A percentile compares a stretch with the other conserved stretches of the same genome.
Evolutionary conservation across 2,797 vertebrate species (phyloP).

Genomic region (Acrossocheilus wenchowensis): DNA sequence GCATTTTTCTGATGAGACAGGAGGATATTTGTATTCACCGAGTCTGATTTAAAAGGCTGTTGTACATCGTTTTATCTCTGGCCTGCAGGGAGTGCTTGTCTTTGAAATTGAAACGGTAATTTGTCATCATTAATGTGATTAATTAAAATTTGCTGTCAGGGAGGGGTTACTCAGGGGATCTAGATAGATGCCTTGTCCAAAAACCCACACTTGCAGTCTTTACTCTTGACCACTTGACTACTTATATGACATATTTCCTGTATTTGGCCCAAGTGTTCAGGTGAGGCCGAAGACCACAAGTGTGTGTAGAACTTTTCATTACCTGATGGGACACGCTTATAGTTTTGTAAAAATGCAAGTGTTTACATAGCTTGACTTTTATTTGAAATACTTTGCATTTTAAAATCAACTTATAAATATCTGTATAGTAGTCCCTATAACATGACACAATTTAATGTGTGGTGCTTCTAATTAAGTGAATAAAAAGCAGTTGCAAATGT

Average conservation of each 20-base stretch:
- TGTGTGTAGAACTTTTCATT: neutral
- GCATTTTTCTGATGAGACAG: neutral
- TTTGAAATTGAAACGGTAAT: conserved; percentile 52
- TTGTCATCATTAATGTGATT: conserved; percentile 55
- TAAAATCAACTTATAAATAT: neutral
- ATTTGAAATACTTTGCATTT: neutral
- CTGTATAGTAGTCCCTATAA: neutral
- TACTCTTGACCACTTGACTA: neutral
- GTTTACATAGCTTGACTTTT: neutral
- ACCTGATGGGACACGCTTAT: neutral
- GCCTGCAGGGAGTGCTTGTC: conserved; percentile 10
- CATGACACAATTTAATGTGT: neutral
- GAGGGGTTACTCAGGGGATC: neutral
- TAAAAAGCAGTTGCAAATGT: neutral
- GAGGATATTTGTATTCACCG: neutral
- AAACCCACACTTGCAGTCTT: neutral
- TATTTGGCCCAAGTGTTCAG: too few relatives aligned
- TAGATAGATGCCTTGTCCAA: neutral
- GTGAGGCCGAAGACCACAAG: neutral
- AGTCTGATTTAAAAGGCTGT: neutral
- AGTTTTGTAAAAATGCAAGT: neutral
- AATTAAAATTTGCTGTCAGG: conserved; percentile 25
- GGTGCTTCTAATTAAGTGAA: too few relatives aligned
- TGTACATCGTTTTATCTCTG: conserved; percentile 15
- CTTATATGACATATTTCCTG: neutral